Evolutionary conservation across 2,797 vertebrate species (phyloP).

Genomic region (Anguilla megastoma): DNA sequence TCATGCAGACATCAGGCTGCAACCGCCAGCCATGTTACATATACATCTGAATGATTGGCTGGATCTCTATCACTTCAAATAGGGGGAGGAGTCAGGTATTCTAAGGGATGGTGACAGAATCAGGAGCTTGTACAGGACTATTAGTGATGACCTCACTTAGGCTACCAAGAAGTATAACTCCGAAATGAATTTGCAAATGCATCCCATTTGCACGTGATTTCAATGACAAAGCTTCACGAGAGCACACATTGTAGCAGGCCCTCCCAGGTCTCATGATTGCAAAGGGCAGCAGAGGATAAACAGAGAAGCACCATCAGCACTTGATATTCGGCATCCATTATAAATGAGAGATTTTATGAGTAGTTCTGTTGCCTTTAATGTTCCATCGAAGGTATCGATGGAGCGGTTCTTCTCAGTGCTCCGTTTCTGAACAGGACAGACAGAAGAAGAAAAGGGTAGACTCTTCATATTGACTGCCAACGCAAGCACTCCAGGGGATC

Average conservation of each 20-base stretch:
- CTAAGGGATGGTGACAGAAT: neutral
- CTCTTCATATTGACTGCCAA: neutral
- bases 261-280: neutral
- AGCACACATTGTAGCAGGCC: neutral
- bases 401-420: neutral
- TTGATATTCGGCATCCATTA: neutral
- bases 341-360: neutral
- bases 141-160: neutral
- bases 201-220: neutral
- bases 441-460: neutral
- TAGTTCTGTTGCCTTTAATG: neutral
- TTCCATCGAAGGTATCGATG: neutral
- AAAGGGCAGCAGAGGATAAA: neutral
- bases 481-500: neutral
- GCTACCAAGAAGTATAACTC: neutral
- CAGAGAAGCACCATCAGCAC: neutral
- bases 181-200: neutral
- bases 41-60: neutral
- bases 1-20: neutral
- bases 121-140: neutral
- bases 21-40: neutral
- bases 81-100: neutral
- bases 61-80: neutral
- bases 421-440: neutral
- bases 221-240: neutral